Conservation (phyloP, 2,888 invertebrate genomes). For the Bellardia pandia region DNA sequence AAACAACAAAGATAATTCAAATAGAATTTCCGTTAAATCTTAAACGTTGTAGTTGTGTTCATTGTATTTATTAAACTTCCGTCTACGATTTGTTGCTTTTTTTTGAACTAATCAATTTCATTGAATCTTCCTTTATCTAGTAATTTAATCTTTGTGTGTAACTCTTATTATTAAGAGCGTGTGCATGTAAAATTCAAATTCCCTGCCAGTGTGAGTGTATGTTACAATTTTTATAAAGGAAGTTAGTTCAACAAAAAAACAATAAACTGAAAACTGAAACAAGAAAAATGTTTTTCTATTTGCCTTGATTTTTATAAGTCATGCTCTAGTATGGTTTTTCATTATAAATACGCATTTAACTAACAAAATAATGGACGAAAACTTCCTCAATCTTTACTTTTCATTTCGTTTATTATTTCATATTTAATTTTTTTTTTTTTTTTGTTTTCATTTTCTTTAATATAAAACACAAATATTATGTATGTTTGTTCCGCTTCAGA, state of each 20-base stretch:
- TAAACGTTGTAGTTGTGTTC: slow-evolving; percentile 5
- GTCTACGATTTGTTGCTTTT: slow-evolving; percentile 50
- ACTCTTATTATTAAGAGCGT: slow-evolving; percentile 1
- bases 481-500: slow-evolving; percentile 65
- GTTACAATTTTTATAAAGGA: slow-evolving; percentile 53
- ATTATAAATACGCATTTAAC: slow-evolving; percentile 60
- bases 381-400: slow-evolving; percentile 72
- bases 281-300: slow-evolving; percentile 60
- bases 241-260: slow-evolving; percentile 40
- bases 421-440: slow-evolving; percentile 2
- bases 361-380: slow-evolving; percentile 35
- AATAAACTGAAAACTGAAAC: slow-evolving; percentile 17
- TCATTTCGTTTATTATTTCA: slow-evolving; percentile 67
- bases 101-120: slow-evolving; percentile 49
- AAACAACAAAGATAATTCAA: neutral
- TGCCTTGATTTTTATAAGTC: slow-evolving; percentile 71
- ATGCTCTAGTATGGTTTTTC: slow-evolving; percentile 72
- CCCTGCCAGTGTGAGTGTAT: neutral
- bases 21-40: slow-evolving; percentile 72
- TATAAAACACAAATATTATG: slow-evolving; percentile 57
- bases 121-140: slow-evolving; percentile 65
- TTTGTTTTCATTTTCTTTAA: neutral
- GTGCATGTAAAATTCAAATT: slow-evolving; percentile 51
- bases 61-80: slow-evolving; percentile 61
- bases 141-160: slow-evolving; percentile 39